Base-by-base conservation (phyloP, 1,140 invertebrate genomes). In the Halesus radiatus region DNA sequence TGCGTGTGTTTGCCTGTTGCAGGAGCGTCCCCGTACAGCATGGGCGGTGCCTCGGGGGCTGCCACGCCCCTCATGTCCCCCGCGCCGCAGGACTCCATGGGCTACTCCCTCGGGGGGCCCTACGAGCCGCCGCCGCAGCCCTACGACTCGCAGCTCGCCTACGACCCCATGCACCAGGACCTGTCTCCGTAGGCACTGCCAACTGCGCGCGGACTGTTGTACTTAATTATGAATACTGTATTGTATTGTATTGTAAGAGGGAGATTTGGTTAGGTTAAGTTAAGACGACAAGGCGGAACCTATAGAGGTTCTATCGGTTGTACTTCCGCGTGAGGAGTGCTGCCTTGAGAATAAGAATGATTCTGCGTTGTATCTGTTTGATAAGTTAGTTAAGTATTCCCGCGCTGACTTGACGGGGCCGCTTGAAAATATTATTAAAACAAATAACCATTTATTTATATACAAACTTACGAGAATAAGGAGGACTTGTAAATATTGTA, bases 11-110 rank as follows among this genome's bases (percentile, higher is more conserved):
- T 73, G 32, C n/a, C 5, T 58, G 88, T 81, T 91, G 89, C 93
- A 92, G 95, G 95, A 87, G 96, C 96, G 81, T 97, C 96, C 80
- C 96, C 96, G 74, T 98, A 98, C 91, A 96, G 94, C 84, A 94
- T 97, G 94, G 95, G 94, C 83, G 93, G 94, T 78, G 94, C 94
- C 77, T 94, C 95, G 85, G 95, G 96, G 83, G 96, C 96, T 72
- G 94, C 96, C 73, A 97, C 95, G 84, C 96, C 96, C 58, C 96
- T 98, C 95, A 96, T 98, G 95, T 97, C 96, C 78, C 96, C 96
- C 82, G 96, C 96, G 85, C 96, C 94, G 81, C 95, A 96, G 88
- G 96, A 97, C 88, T 95, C 94, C 84, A 96, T 97, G 92, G 95
- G 95, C 45, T 97, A 97, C 88, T 94, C 94, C 80, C 95, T 97